These are phyloP conservation scores for Cololabis saira DNA, from an alignment of 2,113 vertebrate genomes.

Conservation along the genomic window DNA sequence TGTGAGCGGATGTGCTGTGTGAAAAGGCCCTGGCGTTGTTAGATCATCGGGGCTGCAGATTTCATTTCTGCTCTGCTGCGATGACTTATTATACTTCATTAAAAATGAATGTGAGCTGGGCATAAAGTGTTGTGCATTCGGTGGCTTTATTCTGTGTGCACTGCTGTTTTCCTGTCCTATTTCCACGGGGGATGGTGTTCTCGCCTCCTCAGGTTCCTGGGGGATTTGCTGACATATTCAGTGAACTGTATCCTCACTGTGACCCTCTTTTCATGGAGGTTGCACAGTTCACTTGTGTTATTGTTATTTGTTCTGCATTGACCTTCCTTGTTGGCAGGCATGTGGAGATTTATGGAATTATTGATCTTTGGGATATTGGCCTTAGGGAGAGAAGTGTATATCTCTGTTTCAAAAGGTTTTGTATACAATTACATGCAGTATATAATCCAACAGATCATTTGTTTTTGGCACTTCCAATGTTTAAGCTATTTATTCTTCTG, in stretches of 20 bases:
- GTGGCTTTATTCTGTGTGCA: slow-evolving; percentile 51
- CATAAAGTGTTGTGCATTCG: slow-evolving; percentile 59
- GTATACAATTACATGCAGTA: slow-evolving; percentile 22
- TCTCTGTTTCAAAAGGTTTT: slow-evolving; percentile 42
- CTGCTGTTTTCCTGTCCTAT: slow-evolving; percentile 66
- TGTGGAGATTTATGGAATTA: slow-evolving; percentile 48
- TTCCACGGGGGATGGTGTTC: slow-evolving; percentile 61
- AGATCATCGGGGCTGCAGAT: slow-evolving; percentile 62
- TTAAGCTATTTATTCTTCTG: background rate
- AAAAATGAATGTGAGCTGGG: slow-evolving; percentile 76
- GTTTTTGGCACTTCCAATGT: background rate
- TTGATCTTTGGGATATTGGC: slow-evolving; percentile 46
- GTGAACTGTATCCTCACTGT: slow-evolving; percentile 52
- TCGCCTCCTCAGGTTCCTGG: slow-evolving; percentile 45
- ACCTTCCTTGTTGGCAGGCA: slow-evolving; percentile 35
- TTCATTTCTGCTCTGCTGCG: slow-evolving; percentile 64
- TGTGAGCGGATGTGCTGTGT: slow-evolving; percentile 25
- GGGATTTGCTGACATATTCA: slow-evolving; percentile 58
- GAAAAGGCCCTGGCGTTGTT: slow-evolving; percentile 49
- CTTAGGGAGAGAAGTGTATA: slow-evolving; percentile 28
- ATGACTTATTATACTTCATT: slow-evolving; percentile 78
- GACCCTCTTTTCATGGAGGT: slow-evolving; percentile 48
- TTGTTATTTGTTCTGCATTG: slow-evolving; percentile 49
- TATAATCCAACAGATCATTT: slow-evolving; percentile 9
- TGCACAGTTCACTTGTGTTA: slow-evolving; percentile 50